These are phyloP conservation scores for Cavia aperea DNA, from an alignment of 2,113 vertebrate species.

Conservation along the genomic window DNA sequence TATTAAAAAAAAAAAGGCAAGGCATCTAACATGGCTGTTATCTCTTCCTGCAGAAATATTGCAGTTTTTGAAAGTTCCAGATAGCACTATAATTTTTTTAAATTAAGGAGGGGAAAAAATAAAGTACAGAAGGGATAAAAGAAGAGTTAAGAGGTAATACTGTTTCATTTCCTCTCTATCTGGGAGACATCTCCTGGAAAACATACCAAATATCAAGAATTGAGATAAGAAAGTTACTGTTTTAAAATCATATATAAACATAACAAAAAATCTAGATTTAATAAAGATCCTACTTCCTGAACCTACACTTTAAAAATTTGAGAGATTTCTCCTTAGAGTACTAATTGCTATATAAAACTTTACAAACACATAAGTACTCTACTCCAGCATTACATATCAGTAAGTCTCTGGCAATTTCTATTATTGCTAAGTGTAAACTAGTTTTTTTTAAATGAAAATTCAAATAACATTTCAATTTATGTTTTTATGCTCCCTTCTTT, in stretches of 20 bases:
- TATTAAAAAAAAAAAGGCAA: slow-evolving; percentile 54
- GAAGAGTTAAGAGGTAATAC: slow-evolving; percentile 38
- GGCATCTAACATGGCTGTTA: slow-evolving; percentile 51
- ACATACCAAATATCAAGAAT: not conserved
- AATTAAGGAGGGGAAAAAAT: slow-evolving; percentile 51
- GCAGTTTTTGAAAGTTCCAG: slow-evolving; percentile 59
- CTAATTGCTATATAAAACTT: not conserved
- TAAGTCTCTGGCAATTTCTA: not conserved
- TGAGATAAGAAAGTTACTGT: slow-evolving; percentile 50
- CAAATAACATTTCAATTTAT: slow-evolving; percentile 29
- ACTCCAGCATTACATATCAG: not conserved
- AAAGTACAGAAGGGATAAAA: slow-evolving; percentile 21
- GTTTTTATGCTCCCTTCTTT: not conserved
- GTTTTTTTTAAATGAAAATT: slow-evolving; percentile 6
- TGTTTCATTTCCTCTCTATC: slow-evolving; percentile 50
- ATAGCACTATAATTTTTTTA: slow-evolving; percentile 53
- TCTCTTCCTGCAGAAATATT: slow-evolving; percentile 59
- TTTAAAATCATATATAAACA: slow-evolving; percentile 29
- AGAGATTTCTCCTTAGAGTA: not conserved
- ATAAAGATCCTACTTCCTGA: slow-evolving; percentile 32
- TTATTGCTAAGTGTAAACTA: not conserved
- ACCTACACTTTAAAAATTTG: slow-evolving; percentile 15
- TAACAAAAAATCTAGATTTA: slow-evolving; percentile 42
- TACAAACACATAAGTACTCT: not conserved
- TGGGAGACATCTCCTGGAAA: slow-evolving; percentile 25